Conservation (phyloP, 2,888 invertebrate species). For the Pinctada fucata region DNA sequence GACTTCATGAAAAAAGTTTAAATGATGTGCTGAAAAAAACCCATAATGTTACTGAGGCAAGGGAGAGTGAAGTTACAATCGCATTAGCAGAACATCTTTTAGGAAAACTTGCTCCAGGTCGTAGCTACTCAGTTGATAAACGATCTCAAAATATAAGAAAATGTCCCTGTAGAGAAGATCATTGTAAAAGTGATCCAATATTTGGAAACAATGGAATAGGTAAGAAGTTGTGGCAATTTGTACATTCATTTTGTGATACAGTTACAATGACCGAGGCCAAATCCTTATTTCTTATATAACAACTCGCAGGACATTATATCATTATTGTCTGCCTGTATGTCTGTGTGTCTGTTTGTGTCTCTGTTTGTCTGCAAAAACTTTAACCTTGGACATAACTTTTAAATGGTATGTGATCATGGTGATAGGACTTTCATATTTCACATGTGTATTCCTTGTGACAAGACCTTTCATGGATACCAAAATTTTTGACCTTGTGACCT, state of each 20-base stretch:
- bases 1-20: no score
- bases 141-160: background rate
- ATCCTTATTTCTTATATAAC: background rate
- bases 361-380: no score
- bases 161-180: conserved; percentile 9
- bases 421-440: no score
- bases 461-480: no score
- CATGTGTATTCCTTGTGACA: no score
- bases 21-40: no score
- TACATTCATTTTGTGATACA: background rate
- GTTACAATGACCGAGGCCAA: background rate
- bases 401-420: no score
- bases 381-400: no score
- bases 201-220: conserved; percentile 11
- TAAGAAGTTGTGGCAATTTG: background rate
- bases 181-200: conserved; percentile 12
- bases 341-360: no score
- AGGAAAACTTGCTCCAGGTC: conserved; percentile 16
- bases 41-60: no score
- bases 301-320: background rate
- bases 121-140: conserved; percentile 6
- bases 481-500: no score
- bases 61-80: no score
- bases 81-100: conserved; percentile 3
- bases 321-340: background rate